Evolutionary conservation across 2,888 invertebrate species (phyloP).

Genomic region (Drosophila suboccidentalis): DNA sequence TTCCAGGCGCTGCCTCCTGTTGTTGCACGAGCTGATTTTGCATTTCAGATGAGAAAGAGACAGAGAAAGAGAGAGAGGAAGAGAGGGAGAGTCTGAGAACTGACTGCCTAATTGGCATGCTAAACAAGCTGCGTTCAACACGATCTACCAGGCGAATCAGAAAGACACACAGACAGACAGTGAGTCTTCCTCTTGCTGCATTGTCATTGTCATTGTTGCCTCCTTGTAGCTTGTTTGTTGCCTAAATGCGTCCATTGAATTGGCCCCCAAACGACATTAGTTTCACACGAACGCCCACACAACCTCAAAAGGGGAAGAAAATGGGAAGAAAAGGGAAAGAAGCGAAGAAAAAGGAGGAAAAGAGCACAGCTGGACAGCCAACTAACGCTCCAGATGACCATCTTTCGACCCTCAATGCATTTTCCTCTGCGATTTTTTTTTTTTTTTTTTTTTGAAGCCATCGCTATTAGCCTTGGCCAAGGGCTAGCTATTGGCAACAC

Average conservation of each 20-base stretch:
- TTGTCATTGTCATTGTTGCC: slow-evolving; percentile 56
- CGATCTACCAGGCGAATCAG: slow-evolving; percentile 77
- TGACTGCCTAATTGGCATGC: slow-evolving; percentile 79
- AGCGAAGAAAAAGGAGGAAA: not conserved
- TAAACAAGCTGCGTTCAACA: slow-evolving; percentile 82
- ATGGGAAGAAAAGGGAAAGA: not conserved
- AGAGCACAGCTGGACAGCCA: slow-evolving; percentile 12
- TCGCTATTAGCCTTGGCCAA: slow-evolving; percentile 61
- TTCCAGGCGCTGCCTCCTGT: slow-evolving; percentile 60
- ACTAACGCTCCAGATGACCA: slow-evolving; percentile 64
- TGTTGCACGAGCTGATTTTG: slow-evolving; percentile 82
- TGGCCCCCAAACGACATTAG: slow-evolving; percentile 60
- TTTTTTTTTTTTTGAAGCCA: not conserved
- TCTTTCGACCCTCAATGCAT: slow-evolving; percentile 64
- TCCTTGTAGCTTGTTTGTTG: slow-evolving; percentile 45
- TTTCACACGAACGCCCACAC: slow-evolving; percentile 79
- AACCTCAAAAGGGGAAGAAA: not conserved
- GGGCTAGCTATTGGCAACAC: slow-evolving; percentile 2
- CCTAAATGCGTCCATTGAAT: slow-evolving; percentile 56
- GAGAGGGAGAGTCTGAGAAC: slow-evolving; percentile 17
- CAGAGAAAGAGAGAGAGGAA: not conserved
- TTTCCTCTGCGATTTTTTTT: slow-evolving; percentile 18
- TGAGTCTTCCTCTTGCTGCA: slow-evolving; percentile 23
- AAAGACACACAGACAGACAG: slow-evolving; percentile 33
- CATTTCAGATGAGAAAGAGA: slow-evolving; percentile 68